Percentiles rank a stretch among this genome's conserved stretches.
These are phyloP conservation scores for Azorinus chamasolen DNA, from an alignment of 2,888 invertebrate species.

Conservation along the genomic window DNA sequence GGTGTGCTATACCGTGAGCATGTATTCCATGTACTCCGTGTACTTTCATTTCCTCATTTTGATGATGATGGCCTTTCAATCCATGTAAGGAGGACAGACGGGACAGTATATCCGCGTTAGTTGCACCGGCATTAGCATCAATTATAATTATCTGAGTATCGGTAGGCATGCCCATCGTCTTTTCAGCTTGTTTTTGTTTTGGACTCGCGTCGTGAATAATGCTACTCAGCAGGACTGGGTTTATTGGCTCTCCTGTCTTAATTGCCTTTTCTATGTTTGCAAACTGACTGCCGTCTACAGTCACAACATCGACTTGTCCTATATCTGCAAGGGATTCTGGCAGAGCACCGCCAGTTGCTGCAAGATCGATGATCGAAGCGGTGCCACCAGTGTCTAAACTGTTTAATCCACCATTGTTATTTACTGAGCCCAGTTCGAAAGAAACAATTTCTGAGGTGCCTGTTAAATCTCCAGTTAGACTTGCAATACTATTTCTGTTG, in stretches of 20 bases:
- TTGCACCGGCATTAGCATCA: conserved; percentile 24
- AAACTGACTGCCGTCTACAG: conserved; percentile 34
- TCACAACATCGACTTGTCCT: conserved; percentile 38
- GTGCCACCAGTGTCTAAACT: too few species aligned
- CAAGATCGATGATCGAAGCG: too few species aligned
- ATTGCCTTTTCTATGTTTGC: conserved; percentile 36
- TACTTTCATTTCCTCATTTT: too few species aligned
- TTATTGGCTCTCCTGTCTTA: conserved; percentile 42
- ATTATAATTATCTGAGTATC: conserved; percentile 34
- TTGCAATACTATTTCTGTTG: too few species aligned
- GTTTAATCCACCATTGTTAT: too few species aligned
- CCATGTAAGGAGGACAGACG: neutral
- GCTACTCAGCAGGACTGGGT: conserved; percentile 33
- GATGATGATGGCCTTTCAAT: too few species aligned
- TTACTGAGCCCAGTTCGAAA: too few species aligned
- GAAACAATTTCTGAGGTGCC: too few species aligned
- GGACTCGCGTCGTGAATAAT: conserved; percentile 28
- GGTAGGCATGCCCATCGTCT: neutral
- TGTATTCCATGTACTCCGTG: too few species aligned
- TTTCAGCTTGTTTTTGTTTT: neutral
- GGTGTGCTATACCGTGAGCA: too few species aligned
- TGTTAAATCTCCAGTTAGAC: too few species aligned
- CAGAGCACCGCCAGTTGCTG: neutral
- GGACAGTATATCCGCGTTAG: neutral
- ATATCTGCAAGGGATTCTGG: neutral